Percentiles rank a stretch among this genome's conserved stretches.
phyloP scores from a whole-genome alignment of 2,113 vertebrate species.

The Struthio camelus region DNA sequence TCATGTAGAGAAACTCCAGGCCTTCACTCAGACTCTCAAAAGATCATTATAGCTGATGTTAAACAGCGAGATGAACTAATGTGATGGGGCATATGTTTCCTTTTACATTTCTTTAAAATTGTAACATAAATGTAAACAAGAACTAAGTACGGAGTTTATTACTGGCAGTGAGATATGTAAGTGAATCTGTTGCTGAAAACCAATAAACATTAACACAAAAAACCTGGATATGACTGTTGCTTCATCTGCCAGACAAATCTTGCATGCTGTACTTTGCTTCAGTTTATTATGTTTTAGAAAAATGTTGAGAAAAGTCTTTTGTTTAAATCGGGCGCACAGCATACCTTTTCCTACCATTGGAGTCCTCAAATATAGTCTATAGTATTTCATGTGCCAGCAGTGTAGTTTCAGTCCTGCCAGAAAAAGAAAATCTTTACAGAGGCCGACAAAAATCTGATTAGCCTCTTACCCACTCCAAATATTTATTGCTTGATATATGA shows the following conservation, averaged over 20 bases:
- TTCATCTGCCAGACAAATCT: background rate
- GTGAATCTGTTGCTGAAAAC: background rate
- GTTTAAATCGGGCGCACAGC: background rate
- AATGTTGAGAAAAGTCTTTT: background rate
- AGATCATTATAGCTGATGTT: conserved; percentile 59
- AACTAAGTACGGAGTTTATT: background rate
- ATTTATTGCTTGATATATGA: background rate
- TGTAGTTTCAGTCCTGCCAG: background rate
- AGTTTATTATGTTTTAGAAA: background rate
- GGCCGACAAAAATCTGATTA: background rate
- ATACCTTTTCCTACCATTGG: background rate
- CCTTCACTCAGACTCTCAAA: conserved; percentile 57
- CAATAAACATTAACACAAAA: background rate
- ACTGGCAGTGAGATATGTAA: background rate
- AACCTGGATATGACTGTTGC: background rate
- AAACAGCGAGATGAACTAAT: conserved; percentile 50
- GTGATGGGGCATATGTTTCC: conserved; percentile 38
- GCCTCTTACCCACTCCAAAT: background rate
- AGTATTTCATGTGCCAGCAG: accelerated
- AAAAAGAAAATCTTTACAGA: background rate
- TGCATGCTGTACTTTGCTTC: background rate
- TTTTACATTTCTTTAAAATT: conserved; percentile 53
- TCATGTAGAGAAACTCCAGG: conserved; percentile 59
- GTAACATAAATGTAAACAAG: conserved; percentile 37
- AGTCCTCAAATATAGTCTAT: background rate